These are phyloP conservation scores for Pseudomyrmex flavicornis DNA, from an alignment of 1,140 invertebrate species.

Conservation along the genomic window DNA sequence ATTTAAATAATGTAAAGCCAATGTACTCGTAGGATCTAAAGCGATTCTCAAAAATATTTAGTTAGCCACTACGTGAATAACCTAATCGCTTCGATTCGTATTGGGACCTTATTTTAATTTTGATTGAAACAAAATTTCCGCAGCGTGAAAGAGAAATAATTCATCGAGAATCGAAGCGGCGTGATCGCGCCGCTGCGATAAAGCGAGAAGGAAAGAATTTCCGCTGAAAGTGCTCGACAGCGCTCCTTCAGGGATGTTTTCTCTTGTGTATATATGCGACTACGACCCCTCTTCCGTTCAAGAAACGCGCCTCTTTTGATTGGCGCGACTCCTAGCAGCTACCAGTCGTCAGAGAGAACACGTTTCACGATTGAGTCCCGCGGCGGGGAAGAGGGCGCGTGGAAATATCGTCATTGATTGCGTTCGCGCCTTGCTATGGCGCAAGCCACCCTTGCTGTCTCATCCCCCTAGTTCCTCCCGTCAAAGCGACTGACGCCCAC, in stretches of 20 bases:
- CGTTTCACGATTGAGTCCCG: slow-evolving; percentile 8
- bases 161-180: neutral
- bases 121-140: too few relatives aligned
- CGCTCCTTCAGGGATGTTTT: slow-evolving; percentile 23
- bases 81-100: too few relatives aligned
- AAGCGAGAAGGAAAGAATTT: slow-evolving; percentile 22
- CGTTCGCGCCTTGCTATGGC: slow-evolving; percentile 51
- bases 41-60: too few relatives aligned
- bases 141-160: too few relatives aligned
- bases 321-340: slow-evolving; percentile 16
- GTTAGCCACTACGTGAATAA: too few relatives aligned
- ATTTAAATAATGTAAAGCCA: too few relatives aligned
- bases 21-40: too few relatives aligned
- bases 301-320: slow-evolving; percentile 17
- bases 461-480: slow-evolving; percentile 2
- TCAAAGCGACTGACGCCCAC: slow-evolving; percentile 63
- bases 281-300: neutral
- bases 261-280: slow-evolving; percentile 26
- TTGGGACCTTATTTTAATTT: too few relatives aligned
- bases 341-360: slow-evolving; percentile 33
- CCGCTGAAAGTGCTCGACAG: slow-evolving; percentile 16
- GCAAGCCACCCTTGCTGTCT: neutral
- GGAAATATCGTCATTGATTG: slow-evolving; percentile 66
- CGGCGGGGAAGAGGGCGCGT: neutral
- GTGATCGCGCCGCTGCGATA: neutral